These are phyloP conservation scores for Lanistes nyassanus DNA, from an alignment of 1,140 invertebrate genomes.

Conservation along the genomic window DNA sequence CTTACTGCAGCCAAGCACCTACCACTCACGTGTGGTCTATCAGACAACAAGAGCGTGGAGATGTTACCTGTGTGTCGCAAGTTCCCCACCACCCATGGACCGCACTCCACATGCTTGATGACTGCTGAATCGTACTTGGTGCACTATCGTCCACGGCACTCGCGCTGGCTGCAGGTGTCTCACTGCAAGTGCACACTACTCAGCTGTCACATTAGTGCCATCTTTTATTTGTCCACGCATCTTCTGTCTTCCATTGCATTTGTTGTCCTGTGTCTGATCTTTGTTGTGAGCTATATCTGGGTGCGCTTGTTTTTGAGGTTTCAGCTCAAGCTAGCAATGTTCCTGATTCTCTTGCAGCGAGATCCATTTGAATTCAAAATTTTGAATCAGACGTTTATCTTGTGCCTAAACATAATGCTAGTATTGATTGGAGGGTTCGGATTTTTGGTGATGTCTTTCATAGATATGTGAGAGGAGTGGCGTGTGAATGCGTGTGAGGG, in stretches of 20 bases:
- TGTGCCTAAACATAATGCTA: conserved; percentile 16
- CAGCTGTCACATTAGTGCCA: not conserved
- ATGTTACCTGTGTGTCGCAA: conserved; percentile 26
- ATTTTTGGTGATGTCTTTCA: conserved; percentile 1
- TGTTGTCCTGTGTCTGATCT: not conserved
- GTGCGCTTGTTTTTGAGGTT: conserved; percentile 19
- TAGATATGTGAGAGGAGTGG: not conserved
- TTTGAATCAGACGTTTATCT: conserved; percentile 19
- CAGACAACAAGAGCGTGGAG: not conserved
- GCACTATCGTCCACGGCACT: not conserved
- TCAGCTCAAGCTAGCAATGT: conserved; percentile 21
- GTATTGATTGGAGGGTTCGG: conserved; percentile 21
- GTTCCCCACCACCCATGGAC: conserved; percentile 11
- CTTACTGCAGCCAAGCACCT: too few species aligned
- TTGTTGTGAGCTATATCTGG: conserved; percentile 11
- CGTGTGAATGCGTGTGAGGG: not conserved
- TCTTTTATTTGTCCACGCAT: not conserved
- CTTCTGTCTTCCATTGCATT: conserved; percentile 13
- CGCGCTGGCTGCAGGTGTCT: not conserved
- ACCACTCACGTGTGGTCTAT: too few species aligned
- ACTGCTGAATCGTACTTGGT: conserved; percentile 12
- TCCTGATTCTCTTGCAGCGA: conserved; percentile 16
- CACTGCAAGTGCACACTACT: not conserved
- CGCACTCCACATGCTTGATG: conserved; percentile 24
- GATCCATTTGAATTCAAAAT: conserved; percentile 11